Percentiles rank a stretch among this genome's conserved stretches.
Conservation (phyloP, 1,140 invertebrate genomes). For the Calosoma granatense region DNA sequence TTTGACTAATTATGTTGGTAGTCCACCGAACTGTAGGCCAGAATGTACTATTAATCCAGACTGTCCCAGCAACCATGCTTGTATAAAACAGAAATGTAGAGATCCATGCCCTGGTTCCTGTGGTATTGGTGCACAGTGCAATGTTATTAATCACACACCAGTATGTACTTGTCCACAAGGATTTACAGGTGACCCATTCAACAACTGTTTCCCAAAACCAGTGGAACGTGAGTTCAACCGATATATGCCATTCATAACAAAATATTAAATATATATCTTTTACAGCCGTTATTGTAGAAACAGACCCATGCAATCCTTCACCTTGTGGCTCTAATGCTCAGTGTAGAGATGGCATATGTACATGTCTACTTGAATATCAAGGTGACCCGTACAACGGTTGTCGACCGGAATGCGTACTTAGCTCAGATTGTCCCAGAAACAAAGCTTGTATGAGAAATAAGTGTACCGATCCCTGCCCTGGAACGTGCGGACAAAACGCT, state of each 20-base stretch:
- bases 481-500: conserved; percentile 56
- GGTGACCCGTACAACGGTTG: conserved; percentile 66
- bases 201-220: conserved; percentile 44
- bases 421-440: conserved; percentile 53
- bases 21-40: conserved; percentile 59
- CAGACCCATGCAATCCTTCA: conserved; percentile 54
- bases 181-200: conserved; percentile 61
- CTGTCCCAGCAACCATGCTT: conserved; percentile 49
- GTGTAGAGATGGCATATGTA: conserved; percentile 63
- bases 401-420: conserved; percentile 63
- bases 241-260: conserved; percentile 31
- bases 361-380: conserved; percentile 60
- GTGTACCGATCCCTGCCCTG: conserved; percentile 61
- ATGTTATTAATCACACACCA: conserved; percentile 51
- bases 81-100: conserved; percentile 53
- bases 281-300: conserved; percentile 27
- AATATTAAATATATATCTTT: conserved; percentile 18
- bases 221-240: conserved; percentile 19
- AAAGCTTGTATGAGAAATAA: conserved; percentile 57
- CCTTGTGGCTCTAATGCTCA: conserved; percentile 69
- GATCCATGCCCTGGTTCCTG: conserved; percentile 68
- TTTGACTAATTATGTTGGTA: conserved; percentile 50
- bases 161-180: conserved; percentile 54
- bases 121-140: conserved; percentile 51
- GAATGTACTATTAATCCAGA: conserved; percentile 58